phyloP scores from a whole-genome alignment of 2,113 vertebrate species.

The Nothoprocta perdicaria region DNA sequence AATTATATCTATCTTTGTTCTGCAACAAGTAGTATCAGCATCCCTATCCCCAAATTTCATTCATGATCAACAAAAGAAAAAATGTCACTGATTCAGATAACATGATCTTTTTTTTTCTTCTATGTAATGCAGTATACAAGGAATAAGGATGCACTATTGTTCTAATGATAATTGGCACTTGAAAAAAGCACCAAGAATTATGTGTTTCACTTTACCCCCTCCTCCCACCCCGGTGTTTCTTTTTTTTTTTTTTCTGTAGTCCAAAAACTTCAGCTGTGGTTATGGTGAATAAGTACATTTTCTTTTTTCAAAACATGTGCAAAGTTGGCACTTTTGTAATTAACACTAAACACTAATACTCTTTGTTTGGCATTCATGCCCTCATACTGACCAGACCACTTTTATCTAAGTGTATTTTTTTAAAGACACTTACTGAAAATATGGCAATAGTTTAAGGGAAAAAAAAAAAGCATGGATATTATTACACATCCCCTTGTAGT shows the following conservation, averaged over 20 bases:
- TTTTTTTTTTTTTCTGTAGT: conserved; percentile 63
- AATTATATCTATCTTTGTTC: conserved; percentile 72
- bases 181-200: conserved; percentile 74
- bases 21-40: conserved; percentile 70
- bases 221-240: conserved; percentile 58
- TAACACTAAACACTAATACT: conserved; percentile 85
- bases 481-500: conserved; percentile 95
- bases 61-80: conserved; percentile 72
- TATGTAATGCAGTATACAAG: conserved; percentile 65
- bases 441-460: conserved; percentile 82
- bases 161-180: conserved; percentile 76
- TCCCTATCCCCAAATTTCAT: conserved; percentile 76
- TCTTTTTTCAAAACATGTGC: conserved; percentile 83
- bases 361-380: conserved; percentile 81
- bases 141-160: conserved; percentile 73
- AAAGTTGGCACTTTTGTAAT: conserved; percentile 86
- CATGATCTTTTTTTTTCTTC: conserved; percentile 44
- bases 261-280: conserved; percentile 76
- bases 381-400: conserved; percentile 82
- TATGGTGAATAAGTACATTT: conserved; percentile 79
- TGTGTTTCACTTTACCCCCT: conserved; percentile 54
- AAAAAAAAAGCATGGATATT: conserved; percentile 86
- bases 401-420: conserved; percentile 80
- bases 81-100: conserved; percentile 67
- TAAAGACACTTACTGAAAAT: conserved; percentile 82